Evolutionary conservation across 2,113 vertebrate genomes (phyloP).

Genomic region (Epinephelus fuscoguttatus): DNA sequence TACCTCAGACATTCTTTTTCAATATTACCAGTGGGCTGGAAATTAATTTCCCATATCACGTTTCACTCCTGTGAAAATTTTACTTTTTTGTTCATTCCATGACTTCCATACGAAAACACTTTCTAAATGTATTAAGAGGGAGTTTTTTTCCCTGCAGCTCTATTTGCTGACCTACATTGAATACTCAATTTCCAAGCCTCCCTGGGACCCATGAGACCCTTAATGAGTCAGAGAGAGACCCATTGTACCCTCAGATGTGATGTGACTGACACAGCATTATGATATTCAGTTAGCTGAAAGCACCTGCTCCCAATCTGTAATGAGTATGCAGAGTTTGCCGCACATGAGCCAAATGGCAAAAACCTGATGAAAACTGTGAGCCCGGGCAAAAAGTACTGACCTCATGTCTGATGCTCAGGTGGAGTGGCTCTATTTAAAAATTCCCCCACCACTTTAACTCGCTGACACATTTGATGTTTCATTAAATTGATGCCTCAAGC

Average conservation of each 20-base stretch:
- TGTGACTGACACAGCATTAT: slow-evolving; percentile 67
- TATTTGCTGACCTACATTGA: slow-evolving; percentile 39
- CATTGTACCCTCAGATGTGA: slow-evolving; percentile 56
- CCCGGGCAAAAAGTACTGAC: slow-evolving; percentile 56
- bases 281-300: slow-evolving; percentile 71
- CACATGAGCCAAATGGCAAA: slow-evolving; percentile 58
- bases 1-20: not conserved
- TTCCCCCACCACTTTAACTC: slow-evolving; percentile 47
- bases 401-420: slow-evolving; percentile 46
- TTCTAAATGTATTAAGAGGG: slow-evolving; percentile 23
- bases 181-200: slow-evolving; percentile 46
- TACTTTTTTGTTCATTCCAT: not conserved
- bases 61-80: not conserved
- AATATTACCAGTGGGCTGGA: not conserved
- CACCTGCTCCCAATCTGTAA: slow-evolving; percentile 83
- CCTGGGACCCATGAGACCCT: slow-evolving; percentile 17
- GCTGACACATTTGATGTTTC: slow-evolving; percentile 66
- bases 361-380: slow-evolving; percentile 60
- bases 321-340: slow-evolving; percentile 68
- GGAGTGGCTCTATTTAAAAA: slow-evolving; percentile 54
- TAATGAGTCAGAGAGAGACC: slow-evolving; percentile 44
- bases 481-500: slow-evolving; percentile 60
- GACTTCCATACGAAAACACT: not conserved
- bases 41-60: not conserved
- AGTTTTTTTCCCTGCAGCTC: not conserved